phyloP scores from a whole-genome alignment of 2,888 invertebrate genomes.

The Drosophila longiperda region DNA sequence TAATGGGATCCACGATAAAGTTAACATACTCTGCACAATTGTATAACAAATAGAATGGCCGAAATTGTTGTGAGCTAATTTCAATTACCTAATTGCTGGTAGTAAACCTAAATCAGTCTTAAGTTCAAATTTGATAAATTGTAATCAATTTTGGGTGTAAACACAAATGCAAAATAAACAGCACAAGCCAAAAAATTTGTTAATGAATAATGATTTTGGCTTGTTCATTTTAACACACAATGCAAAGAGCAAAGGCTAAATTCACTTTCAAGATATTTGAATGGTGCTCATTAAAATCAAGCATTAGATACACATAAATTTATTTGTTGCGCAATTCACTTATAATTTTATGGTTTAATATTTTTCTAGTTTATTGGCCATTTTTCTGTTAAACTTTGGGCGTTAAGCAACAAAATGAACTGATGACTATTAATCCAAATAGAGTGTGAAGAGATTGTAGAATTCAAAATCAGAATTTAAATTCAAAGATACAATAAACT shows the following conservation, averaged over 20 bases:
- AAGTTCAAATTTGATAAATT: constrained; percentile 58
- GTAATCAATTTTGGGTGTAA: constrained; percentile 45
- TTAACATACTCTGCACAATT: neutral
- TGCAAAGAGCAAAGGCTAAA: neutral
- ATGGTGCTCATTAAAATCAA: neutral
- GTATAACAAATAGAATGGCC: constrained; percentile 12
- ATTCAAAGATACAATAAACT: neutral
- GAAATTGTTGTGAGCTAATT: constrained; percentile 31
- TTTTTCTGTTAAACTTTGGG: neutral
- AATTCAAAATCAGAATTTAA: neutral
- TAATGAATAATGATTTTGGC: constrained; percentile 19
- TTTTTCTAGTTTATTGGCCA: neutral
- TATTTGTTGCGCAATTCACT: neutral
- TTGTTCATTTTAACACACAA: neutral
- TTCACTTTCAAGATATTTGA: neutral
- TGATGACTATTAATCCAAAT: neutral
- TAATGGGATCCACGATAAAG: neutral
- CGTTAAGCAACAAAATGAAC: neutral
- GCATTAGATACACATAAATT: neutral
- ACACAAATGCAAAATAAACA: constrained; percentile 30
- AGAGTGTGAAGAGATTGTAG: neutral
- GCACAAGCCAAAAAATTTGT: neutral
- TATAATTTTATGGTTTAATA: neutral
- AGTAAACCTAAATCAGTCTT: constrained; percentile 31
- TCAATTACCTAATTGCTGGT: constrained; percentile 50